These are phyloP conservation scores for Diachasmimorpha longicaudata DNA, from an alignment of 1,140 invertebrate species.

Conservation along the genomic window DNA sequence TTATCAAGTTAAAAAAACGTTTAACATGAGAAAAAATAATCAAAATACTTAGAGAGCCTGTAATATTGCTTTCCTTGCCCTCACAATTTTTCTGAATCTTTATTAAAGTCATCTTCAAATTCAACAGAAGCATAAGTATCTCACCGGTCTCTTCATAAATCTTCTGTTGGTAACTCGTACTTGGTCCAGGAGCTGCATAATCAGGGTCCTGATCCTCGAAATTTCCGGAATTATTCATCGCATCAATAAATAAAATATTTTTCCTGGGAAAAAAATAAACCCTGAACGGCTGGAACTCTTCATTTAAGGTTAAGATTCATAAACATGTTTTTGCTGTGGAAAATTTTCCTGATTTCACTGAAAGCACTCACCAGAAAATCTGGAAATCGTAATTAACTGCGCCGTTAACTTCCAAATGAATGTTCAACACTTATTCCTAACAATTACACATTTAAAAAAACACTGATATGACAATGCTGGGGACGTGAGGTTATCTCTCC, in stretches of 20 bases:
- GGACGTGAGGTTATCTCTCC: background rate
- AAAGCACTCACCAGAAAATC: background rate
- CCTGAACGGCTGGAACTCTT: too few species aligned
- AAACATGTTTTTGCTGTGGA: background rate
- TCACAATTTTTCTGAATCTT: too few species aligned
- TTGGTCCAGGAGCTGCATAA: slow-evolving; percentile 50
- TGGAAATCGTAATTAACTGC: background rate
- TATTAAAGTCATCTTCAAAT: background rate
- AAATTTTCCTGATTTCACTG: background rate
- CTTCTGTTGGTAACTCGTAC: slow-evolving; percentile 47
- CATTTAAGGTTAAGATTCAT: background rate
- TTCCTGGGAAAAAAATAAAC: too few species aligned
- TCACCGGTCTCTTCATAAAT: slow-evolving; percentile 58
- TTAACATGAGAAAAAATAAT: too few species aligned
- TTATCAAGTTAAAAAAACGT: too few species aligned
- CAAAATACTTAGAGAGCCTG: too few species aligned
- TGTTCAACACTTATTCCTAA: background rate
- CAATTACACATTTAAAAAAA: background rate
- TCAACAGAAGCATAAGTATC: background rate
- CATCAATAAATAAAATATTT: background rate
- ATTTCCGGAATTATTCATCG: slow-evolving; percentile 41
- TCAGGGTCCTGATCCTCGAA: slow-evolving; percentile 59
- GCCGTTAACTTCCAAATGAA: background rate
- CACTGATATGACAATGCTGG: background rate
- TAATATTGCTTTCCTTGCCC: too few species aligned